Base-by-base conservation (phyloP, 2,113 vertebrate species). In the Hydrochoerus hydrochaeris region DNA sequence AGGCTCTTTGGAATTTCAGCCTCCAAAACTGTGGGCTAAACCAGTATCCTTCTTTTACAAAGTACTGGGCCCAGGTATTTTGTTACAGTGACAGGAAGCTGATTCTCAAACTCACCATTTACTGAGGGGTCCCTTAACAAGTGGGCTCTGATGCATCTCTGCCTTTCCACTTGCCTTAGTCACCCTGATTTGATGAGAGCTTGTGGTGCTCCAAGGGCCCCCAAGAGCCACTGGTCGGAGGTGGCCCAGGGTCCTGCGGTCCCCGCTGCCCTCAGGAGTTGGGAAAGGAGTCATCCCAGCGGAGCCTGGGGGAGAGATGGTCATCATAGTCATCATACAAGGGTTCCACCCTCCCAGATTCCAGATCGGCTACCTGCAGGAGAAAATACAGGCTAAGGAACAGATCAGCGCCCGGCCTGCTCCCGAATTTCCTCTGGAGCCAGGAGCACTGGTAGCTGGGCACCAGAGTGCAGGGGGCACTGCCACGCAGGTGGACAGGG, bases 251-350 rank as follows among this genome's bases (percentile, higher is more conserved):
- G 44, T 6, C 65, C 1, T 1, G 41, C 32, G 1, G 13, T 62
- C 38, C 9, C 0, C 4, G 57, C 20, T 2, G 12, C 17, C 2
- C 8, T 9, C 0, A 0, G 3, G 20, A 82, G 69, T 65, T 7
- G 75, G 5, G 5, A 20, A n/a, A n/a, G n/a, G n/a, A n/a, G n/a
- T 16, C 44, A 1, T 0, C 54, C 54, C 19, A 11, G 14, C 41
- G 38, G 26, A 20, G 71, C 85, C n/a, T 0, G 22, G 1, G 4
- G 11, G 10, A 75, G 38, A 26, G 22, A 26, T 12, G 12, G 10
- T 49, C 38, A 0, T 2, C 32, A 24, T 46, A 67, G n/a, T n/a
- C n/a, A n/a, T n/a, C n/a, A n/a, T n/a, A 35, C 28, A 14, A 0
- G 3, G 69, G 10, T 26, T 19, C 0, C 0, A 3, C 17, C 10